Base-by-base conservation (phyloP, 2,888 invertebrate genomes). In the Leptinotarsa juncta region DNA sequence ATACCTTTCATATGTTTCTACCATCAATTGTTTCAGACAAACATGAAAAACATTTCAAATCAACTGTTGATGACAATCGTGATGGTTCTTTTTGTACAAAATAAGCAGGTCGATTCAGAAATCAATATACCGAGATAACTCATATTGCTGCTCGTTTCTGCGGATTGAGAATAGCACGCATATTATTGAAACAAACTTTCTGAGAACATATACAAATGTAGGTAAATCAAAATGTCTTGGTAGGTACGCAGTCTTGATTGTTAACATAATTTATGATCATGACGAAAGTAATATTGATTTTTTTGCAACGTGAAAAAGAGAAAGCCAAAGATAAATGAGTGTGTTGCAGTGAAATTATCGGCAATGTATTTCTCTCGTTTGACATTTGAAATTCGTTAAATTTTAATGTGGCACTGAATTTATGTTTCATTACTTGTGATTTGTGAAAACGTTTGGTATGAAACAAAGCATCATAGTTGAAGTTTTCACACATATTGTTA, bases 251-350 rank as follows among this genome's bases (percentile, higher is more conserved):
- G 32, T 26, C 62, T 62, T 62, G 32, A 62, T 62, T 62, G 62
- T 62, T 62, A 62, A 16, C 62, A 32, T 62, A 32, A 62, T 62
- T 62, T 62, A 62, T 62, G 62, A 62, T 62, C 62, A 62, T 62
- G 62, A 62, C 62, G 62, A 62, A 62, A 62, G 62, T 15, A n/a
- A 62, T 32, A 32, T 62, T 32, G 62, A 42, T 42, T 62, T 62
- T 62, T 62, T 62, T 62, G 62, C 42, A 62, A 26, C 32, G 42
- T 42, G 62, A 42, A 62, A 62, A 62, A 62, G 62, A 62, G 62
- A 62, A 62, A 62, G 62, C 42, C 32, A 62, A n/a, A 42, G 32
- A 32, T 62, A 32, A 62, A 42, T 32, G 32, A 62, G 62, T 62
- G 42, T 62, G 32, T 62, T 57, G 62, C 32, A 32, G 57, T n/a